Conservation (phyloP, 2,113 vertebrate genomes). For the Elephas maximus region DNA sequence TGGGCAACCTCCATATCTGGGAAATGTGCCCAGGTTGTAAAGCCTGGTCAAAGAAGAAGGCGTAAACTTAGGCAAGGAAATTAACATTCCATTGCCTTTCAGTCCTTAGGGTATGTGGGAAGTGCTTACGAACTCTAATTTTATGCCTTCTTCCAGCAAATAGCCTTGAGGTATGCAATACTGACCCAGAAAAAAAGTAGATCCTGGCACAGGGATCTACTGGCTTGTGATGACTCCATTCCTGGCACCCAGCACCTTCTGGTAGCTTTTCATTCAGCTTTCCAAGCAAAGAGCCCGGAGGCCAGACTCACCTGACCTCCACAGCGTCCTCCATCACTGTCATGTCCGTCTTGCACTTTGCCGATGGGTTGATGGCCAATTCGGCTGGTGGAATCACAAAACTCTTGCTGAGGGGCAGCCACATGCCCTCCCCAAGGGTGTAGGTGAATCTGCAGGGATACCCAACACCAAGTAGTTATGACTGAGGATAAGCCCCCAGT, state of each 20-base stretch:
- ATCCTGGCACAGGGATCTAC: not conserved
- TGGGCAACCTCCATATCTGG: not conserved
- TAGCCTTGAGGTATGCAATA: not conserved
- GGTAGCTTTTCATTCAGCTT: not conserved
- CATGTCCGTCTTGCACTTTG: slow-evolving; percentile 99
- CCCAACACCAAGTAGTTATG: not conserved
- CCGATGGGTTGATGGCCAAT: slow-evolving; percentile 98
- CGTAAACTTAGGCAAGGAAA: slow-evolving; percentile 32
- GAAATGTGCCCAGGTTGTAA: slow-evolving; percentile 59
- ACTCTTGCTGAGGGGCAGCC: slow-evolving; percentile 98
- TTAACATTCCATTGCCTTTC: slow-evolving; percentile 60
- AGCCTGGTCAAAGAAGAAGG: slow-evolving; percentile 47
- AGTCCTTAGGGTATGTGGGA: slow-evolving; percentile 43
- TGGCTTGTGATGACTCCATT: not conserved
- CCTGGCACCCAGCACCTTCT: not conserved
- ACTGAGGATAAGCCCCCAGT: fast-evolving
- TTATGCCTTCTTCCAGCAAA: slow-evolving; percentile 42
- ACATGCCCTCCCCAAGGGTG: slow-evolving; percentile 98
- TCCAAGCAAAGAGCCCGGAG: fast-evolving
- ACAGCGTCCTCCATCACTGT: slow-evolving; percentile 99
- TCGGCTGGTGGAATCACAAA: slow-evolving; percentile 98
- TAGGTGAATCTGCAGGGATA: slow-evolving; percentile 95
- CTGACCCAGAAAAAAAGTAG: slow-evolving; percentile 36
- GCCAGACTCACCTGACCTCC: slow-evolving; percentile 94
- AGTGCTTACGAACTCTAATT: slow-evolving; percentile 61